Base-by-base conservation (phyloP, 2,888 invertebrate genomes). In the Lepetodrilus schrolli region DNA sequence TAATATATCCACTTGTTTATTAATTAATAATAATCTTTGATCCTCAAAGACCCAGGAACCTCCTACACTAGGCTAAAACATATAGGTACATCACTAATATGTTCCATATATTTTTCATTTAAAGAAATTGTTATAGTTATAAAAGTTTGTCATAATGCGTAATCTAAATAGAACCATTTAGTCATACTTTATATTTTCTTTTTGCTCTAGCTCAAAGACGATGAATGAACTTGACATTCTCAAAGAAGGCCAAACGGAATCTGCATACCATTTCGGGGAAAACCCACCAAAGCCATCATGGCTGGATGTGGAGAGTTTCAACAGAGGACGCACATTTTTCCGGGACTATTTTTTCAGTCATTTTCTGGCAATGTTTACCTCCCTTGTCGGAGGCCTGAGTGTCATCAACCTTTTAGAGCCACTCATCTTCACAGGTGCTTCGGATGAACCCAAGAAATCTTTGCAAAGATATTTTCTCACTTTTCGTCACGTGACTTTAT, bases 391-490 rank as follows among this genome's bases (percentile, higher is more conserved):
- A 0, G 93, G 96, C 23, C 91, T 97, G 76, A 92, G 95, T 0
- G 92, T 96, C 69, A 94, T 95, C 0, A 94, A 94, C 2, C 94
- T 96, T 75, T 91, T 95, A 4, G 92, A 92, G 0, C 93, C 96
- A 34, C 92, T 96, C 5, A 91, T 94, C 2, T 93, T 93, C 81
- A 95, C 96, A 0, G 92, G 93, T 30, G 93, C 94, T 85, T 95
- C 95, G 30, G 92, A 93, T 69, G 93, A 93, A 1, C 90, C 92
- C 0, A 90, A 92, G 66, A 92, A 93, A 0, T 94, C 96, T 0
- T 95, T 95, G 90, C 93, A 92, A 76, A 92, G 97, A 82, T 97
- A 97, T 88, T 90, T 95, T 7, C 93, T 94, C 4, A 97, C 97
- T 0, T 91, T 95, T 49, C 92, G 94, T 2, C 96, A 96, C 86